These are phyloP conservation scores for Caradrina kadenii DNA, from an alignment of 2,888 invertebrate species.

Conservation along the genomic window DNA sequence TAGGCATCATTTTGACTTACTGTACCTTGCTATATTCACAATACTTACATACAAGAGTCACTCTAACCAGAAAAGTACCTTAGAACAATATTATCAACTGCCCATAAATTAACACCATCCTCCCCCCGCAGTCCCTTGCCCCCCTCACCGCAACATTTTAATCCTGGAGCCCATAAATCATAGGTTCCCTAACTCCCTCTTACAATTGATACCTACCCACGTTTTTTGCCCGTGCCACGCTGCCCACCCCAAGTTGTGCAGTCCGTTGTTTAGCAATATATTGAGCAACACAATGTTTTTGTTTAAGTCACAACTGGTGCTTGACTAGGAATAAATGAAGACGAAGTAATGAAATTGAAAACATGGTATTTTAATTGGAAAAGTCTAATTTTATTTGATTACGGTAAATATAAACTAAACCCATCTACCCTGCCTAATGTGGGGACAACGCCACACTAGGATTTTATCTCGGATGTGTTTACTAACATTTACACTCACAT, in stretches of 20 bases:
- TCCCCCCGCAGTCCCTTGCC: background rate
- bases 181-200: slow-evolving; percentile 64
- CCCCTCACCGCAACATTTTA: slow-evolving; percentile 73
- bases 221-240: slow-evolving; percentile 60
- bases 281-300: slow-evolving; percentile 42
- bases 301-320: slow-evolving; percentile 24
- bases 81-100: slow-evolving; percentile 1
- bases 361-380: background rate
- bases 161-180: slow-evolving; percentile 82
- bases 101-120: background rate
- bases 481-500: too few relatives aligned
- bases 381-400: background rate
- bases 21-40: too few relatives aligned
- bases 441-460: too few relatives aligned
- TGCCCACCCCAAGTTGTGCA: slow-evolving; percentile 45
- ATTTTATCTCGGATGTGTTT: too few relatives aligned
- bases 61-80: background rate
- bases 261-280: slow-evolving; percentile 60
- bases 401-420: too few relatives aligned
- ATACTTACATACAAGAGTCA: background rate
- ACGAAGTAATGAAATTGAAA: slow-evolving; percentile 3
- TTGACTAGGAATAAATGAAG: background rate
- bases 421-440: too few relatives aligned
- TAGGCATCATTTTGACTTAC: too few relatives aligned
- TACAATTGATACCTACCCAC: slow-evolving; percentile 78